Conservation (phyloP, 1,140 invertebrate genomes). For the Drosophila bifasciata region DNA sequence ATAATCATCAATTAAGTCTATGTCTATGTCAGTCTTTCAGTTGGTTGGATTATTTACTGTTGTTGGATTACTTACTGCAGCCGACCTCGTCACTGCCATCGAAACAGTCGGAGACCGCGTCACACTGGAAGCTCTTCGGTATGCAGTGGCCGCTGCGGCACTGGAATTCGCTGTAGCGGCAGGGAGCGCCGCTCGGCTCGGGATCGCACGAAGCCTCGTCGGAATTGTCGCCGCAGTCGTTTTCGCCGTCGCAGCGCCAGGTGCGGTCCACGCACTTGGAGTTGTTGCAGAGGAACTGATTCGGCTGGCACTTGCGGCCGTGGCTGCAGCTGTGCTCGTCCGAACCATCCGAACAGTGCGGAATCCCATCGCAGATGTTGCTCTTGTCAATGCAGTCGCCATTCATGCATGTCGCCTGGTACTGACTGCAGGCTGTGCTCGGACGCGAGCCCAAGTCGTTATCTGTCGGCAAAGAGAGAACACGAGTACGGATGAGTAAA, state of each 20-base stretch:
- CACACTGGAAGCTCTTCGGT: slow-evolving; percentile 97
- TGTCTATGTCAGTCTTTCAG: too few relatives aligned
- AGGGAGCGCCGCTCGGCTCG: slow-evolving; percentile 87
- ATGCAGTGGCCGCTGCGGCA: slow-evolving; percentile 94
- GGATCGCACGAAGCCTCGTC: slow-evolving; percentile 89
- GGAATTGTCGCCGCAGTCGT: slow-evolving; percentile 96
- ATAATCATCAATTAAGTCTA: too few relatives aligned
- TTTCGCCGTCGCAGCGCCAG: slow-evolving; percentile 95
- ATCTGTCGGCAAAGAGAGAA: slow-evolving; percentile 57
- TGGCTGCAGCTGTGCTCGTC: slow-evolving; percentile 95
- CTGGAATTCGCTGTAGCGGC: slow-evolving; percentile 92
- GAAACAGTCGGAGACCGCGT: slow-evolving; percentile 93
- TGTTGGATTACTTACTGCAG: slow-evolving; percentile 86
- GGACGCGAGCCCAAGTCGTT: slow-evolving; percentile 83
- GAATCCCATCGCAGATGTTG: slow-evolving; percentile 92
- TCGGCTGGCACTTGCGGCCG: slow-evolving; percentile 93
- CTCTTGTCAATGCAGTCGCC: slow-evolving; percentile 94
- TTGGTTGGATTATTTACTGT: not conserved
- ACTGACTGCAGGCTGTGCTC: slow-evolving; percentile 87
- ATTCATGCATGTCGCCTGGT: slow-evolving; percentile 95
- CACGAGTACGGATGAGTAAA: too few relatives aligned
- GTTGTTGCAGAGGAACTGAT: slow-evolving; percentile 95
- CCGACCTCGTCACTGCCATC: slow-evolving; percentile 96
- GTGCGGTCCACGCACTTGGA: slow-evolving; percentile 95
- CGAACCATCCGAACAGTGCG: slow-evolving; percentile 93